phyloP scores from a whole-genome alignment of 2,113 vertebrate species.

The Ameiurus melas region DNA sequence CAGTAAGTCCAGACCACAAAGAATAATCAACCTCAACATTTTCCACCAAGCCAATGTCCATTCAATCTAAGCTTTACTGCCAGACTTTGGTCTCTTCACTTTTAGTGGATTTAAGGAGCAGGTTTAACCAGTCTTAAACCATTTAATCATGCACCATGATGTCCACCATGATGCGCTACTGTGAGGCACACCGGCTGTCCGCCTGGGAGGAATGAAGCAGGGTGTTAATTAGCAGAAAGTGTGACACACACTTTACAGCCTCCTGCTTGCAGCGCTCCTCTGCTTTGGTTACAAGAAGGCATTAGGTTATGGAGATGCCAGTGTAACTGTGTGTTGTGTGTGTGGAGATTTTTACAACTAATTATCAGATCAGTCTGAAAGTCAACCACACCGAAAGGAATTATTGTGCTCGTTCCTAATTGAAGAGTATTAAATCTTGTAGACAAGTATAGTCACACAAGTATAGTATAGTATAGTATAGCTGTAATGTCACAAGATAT shows the following conservation, averaged over 20 bases:
- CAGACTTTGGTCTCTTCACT: background rate
- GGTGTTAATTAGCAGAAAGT: conserved; percentile 48
- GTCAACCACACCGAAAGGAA: background rate
- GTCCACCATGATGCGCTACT: conserved; percentile 6
- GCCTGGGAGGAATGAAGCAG: conserved; percentile 22
- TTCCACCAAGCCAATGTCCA: conserved; percentile 18
- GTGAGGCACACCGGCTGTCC: background rate
- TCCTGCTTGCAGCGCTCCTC: conserved; percentile 1
- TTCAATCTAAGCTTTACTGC: conserved; percentile 18
- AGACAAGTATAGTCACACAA: background rate
- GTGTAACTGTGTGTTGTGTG: background rate
- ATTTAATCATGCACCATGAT: background rate
- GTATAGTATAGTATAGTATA: too few species aligned
- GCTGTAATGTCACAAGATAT: background rate
- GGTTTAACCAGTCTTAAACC: background rate
- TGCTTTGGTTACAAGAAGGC: conserved; percentile 9
- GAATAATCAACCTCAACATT: conserved; percentile 11
- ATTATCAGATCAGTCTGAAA: conserved; percentile 23
- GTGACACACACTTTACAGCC: conserved; percentile 42
- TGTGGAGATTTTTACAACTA: background rate
- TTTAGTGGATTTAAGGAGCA: background rate
- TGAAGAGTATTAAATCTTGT: background rate
- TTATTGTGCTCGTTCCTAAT: background rate
- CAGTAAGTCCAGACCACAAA: conserved; percentile 38
- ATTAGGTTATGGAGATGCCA: background rate